Evolutionary conservation across 2,113 vertebrate genomes (phyloP).

Genomic region (Pteruthius melanotis): DNA sequence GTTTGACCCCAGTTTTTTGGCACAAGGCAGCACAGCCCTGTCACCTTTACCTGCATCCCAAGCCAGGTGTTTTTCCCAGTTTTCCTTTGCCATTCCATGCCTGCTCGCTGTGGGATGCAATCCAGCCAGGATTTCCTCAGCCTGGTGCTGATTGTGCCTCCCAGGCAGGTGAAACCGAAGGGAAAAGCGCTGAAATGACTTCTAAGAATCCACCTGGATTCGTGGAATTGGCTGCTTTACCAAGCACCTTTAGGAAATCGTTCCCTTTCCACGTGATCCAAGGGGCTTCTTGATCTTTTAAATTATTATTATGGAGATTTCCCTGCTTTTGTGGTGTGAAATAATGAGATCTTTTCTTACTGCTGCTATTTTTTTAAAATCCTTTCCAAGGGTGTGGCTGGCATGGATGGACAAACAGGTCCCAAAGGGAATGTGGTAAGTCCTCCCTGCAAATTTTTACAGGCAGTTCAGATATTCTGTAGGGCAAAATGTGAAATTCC

Average conservation of each 20-base stretch:
- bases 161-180: neutral
- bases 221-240: neutral
- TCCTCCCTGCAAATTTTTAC: neutral
- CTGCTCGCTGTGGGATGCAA: neutral
- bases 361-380: neutral
- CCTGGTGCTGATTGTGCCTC: neutral
- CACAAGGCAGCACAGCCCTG: neutral
- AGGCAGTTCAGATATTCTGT: neutral
- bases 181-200: neutral
- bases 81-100: rapidly evolving
- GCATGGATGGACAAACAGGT: conserved; percentile 90
- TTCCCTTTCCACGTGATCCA: neutral
- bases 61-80: neutral
- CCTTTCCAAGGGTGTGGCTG: conserved; percentile 85
- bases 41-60: rapidly evolving
- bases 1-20: neutral
- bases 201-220: neutral
- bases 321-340: neutral
- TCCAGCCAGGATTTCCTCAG: neutral
- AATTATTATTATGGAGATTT: neutral
- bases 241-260: neutral
- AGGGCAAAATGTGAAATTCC: neutral
- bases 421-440: conserved; percentile 95
- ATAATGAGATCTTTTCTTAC: neutral
- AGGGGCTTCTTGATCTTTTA: neutral